phyloP scores from a whole-genome alignment of 2,113 vertebrate species.

The Pedionomus torquatus region DNA sequence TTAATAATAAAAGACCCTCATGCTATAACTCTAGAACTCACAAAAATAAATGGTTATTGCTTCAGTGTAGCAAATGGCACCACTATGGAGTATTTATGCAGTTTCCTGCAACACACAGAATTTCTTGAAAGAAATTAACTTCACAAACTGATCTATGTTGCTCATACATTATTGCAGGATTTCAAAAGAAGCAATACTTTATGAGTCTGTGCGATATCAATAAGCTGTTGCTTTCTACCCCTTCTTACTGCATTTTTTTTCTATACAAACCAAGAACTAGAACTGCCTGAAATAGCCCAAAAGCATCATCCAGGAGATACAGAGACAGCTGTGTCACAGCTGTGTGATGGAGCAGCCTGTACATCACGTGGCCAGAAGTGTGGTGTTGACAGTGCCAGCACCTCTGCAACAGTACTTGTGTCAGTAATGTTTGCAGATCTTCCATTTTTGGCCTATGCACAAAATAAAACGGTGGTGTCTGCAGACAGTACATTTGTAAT shows the following conservation, averaged over 20 bases:
- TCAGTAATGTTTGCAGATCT: not conserved
- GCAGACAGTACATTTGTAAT: not conserved
- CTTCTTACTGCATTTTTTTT: not conserved
- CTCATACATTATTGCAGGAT: constrained; percentile 14
- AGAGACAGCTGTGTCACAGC: not conserved
- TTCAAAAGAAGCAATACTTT: constrained; percentile 51
- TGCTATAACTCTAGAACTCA: constrained; percentile 18
- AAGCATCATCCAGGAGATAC: not conserved
- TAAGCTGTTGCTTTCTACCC: not conserved
- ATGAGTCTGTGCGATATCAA: constrained; percentile 12
- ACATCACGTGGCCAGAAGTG: not conserved
- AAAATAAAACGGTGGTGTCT: not conserved
- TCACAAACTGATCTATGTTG: constrained; percentile 48
- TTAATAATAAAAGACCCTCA: constrained; percentile 16
- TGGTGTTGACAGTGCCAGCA: not conserved
- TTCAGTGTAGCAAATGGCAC: constrained; percentile 54
- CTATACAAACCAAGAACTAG: not conserved
- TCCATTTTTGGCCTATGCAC: accelerated
- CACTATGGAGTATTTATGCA: constrained; percentile 37
- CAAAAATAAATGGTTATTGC: constrained; percentile 66
- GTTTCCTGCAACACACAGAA: constrained; percentile 1
- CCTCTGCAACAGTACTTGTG: accelerated
- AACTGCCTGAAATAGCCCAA: not conserved
- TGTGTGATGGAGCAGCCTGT: not conserved
- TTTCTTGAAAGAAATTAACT: constrained; percentile 52